Evolutionary conservation across 2,888 invertebrate genomes (phyloP).

Genomic region (Drosophila imparisetae): DNA sequence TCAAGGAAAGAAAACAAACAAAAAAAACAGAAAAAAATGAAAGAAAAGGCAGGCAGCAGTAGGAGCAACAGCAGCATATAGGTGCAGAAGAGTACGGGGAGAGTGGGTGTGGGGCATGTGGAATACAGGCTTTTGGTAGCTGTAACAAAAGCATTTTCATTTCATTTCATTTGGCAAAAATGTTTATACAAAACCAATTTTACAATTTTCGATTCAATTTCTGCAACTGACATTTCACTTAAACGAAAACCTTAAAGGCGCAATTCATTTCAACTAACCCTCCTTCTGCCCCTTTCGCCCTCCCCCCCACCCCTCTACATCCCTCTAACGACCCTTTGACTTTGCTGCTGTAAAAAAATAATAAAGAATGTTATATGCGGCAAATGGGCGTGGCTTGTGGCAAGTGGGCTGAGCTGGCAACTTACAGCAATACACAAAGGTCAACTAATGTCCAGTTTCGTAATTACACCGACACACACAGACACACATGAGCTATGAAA

Average conservation of each 20-base stretch:
- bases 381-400: constrained; percentile 30
- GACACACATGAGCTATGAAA: constrained; percentile 36
- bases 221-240: constrained; percentile 85
- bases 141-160: constrained; percentile 77
- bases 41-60: constrained; percentile 9
- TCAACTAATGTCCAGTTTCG: constrained; percentile 48
- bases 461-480: constrained; percentile 26
- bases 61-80: constrained; percentile 2
- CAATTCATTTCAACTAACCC: constrained; percentile 52
- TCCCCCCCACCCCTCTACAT: background rate
- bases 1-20: constrained; percentile 24
- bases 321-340: constrained; percentile 48
- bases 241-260: constrained; percentile 85
- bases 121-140: constrained; percentile 38
- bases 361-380: constrained; percentile 9
- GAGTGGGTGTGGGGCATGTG: constrained; percentile 16
- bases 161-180: constrained; percentile 78
- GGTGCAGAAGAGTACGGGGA: background rate
- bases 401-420: constrained; percentile 1
- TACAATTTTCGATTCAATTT: constrained; percentile 84
- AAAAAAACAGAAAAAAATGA: constrained; percentile 2
- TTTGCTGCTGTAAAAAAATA: constrained; percentile 25
- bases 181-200: constrained; percentile 81
- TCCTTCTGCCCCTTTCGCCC: background rate
- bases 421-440: constrained; percentile 12